Evolutionary conservation across 2,113 vertebrate species (phyloP).

Genomic region (Microcebus jonahi): DNA sequence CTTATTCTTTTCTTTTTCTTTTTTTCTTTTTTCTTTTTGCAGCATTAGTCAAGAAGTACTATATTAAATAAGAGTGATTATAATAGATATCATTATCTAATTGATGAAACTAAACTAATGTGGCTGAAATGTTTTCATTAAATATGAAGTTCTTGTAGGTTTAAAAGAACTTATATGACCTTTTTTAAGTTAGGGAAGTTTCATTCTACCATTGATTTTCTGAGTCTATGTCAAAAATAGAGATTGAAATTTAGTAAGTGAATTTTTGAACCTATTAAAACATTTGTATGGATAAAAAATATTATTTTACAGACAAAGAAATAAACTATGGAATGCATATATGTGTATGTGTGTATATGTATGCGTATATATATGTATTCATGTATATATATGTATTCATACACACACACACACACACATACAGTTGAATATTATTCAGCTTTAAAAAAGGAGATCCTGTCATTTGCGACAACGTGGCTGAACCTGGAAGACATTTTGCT

Average conservation of each 20-base stretch:
- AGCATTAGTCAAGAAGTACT: not conserved
- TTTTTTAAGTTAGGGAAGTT: not conserved
- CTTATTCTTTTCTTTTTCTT: not conserved
- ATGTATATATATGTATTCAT: not conserved
- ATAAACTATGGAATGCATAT: not conserved
- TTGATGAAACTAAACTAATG: conserved; percentile 1
- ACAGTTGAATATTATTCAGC: not conserved
- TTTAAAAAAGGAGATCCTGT: not conserved
- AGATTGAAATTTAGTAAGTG: conserved; percentile 43
- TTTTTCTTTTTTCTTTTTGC: not conserved
- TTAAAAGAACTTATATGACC: not conserved
- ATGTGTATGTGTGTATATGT: not conserved
- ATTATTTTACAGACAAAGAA: not conserved
- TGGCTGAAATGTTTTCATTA: not conserved
- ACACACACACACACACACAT: no score
- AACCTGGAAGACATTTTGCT: not conserved
- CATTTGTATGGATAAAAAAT: not conserved
- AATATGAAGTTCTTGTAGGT: not conserved
- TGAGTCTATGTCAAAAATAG: not conserved
- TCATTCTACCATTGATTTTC: not conserved
- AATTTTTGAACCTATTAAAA: not conserved
- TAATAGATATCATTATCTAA: not conserved
- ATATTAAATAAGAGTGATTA: not conserved
- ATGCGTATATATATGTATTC: not conserved
- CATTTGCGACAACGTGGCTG: not conserved